Base-by-base conservation (phyloP, 2,888 invertebrate species). In the Mesorhabditis belari region DNA sequence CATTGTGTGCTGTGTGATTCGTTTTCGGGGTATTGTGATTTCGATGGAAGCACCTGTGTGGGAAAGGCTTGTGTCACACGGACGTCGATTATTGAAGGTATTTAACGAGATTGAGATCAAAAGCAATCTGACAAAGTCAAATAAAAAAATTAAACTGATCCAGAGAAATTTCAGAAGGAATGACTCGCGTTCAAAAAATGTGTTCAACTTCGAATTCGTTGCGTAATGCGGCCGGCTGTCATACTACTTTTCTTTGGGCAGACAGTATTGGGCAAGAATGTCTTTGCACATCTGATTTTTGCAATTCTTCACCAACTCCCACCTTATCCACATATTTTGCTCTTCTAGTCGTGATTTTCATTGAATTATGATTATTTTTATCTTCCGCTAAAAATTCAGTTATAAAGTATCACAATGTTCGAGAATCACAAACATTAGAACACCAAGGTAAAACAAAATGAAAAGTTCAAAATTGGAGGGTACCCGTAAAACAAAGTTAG, bases 201-300 rank as follows among this genome's bases (percentile, higher is more conserved):
- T 70, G 70, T 49, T 65, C 66, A 27, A 63, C 70, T 23, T 61
- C 63, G 0, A 66, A 70, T n/a, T n/a, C n/a, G n/a, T n/a, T n/a
- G n/a, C n/a, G n/a, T 57, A 64, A 62, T 0, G 57, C 61, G 2
- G 17, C 61, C 19, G 67, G 70, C 3, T 70, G 70, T 49, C 56
- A 61, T 6, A 57, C 60, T 35, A 49, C 67, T 4, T 51, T 66
- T 44, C 55, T 70, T 3, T 70, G 67, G 67, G 59, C 63, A 24
- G 70, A 55, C 12, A 50, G 66, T 6, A 65, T 65, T 57, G 69
- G 62, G 23, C 49, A 49, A 2, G 66, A 66, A 54, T 66, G 66
- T 53, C 62, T 66, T 25, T 66, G 66, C 49, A 60, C 62, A 12
- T 55, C 23, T 4, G 35, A 64, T 25, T 57, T 62, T 62, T 66